A percentile compares a stretch with the other conserved stretches of the same genome.
phyloP scores from a whole-genome alignment of 2,797 vertebrate species.

The Aphelocoma californica region DNA sequence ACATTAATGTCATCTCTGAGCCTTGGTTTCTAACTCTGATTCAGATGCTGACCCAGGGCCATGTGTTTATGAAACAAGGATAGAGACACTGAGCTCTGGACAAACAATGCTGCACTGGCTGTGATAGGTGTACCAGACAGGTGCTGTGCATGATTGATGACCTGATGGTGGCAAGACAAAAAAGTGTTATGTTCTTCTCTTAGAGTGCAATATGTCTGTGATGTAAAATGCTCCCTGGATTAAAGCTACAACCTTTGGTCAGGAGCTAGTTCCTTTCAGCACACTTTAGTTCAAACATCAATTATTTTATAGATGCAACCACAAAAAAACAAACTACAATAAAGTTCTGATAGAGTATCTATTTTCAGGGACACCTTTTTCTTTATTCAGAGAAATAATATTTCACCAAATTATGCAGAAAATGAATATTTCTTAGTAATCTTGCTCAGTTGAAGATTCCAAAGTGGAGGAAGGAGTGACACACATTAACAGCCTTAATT shows the following conservation, averaged over 20 bases:
- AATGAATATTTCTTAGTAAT: background rate
- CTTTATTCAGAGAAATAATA: background rate
- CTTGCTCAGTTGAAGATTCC: background rate
- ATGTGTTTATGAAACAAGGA: background rate
- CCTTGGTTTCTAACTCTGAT: background rate
- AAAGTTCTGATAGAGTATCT: background rate
- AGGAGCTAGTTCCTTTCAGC: background rate
- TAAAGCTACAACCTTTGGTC: background rate
- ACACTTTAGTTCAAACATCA: background rate
- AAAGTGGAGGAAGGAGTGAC: background rate
- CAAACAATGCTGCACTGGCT: background rate
- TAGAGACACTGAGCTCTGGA: background rate
- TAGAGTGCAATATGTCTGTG: background rate
- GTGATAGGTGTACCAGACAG: too few species aligned
- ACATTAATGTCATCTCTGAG: background rate
- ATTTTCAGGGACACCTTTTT: background rate
- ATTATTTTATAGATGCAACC: background rate
- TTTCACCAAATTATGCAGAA: background rate
- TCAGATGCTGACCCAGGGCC: background rate
- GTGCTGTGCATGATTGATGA: fast-evolving
- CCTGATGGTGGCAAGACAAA: background rate
- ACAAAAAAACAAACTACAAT: background rate
- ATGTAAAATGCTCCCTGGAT: background rate
- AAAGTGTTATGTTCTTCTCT: background rate
- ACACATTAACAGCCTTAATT: background rate